Evolutionary conservation across 2,888 invertebrate species (phyloP).

Genomic region (Lutraria lutraria): DNA sequence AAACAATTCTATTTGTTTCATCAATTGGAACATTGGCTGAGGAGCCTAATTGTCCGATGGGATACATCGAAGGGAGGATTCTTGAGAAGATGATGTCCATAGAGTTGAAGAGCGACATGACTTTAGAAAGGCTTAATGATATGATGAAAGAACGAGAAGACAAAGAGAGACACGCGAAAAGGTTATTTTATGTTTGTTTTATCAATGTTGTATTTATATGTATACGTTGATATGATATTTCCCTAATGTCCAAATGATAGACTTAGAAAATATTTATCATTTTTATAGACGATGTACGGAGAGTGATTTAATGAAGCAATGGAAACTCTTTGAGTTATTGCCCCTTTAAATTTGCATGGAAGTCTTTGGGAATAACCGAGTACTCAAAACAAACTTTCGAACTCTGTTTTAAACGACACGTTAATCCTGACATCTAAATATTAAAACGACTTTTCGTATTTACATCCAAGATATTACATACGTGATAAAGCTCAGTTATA

Average conservation of each 20-base stretch:
- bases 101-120: conserved; percentile 6
- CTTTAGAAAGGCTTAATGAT: not conserved
- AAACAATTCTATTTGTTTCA: not conserved
- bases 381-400: too few relatives aligned
- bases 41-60: not conserved
- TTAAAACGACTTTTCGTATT: too few relatives aligned
- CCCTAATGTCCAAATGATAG: not conserved
- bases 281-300: too few relatives aligned
- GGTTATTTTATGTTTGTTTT: not conserved
- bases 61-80: conserved; percentile 11
- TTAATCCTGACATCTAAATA: too few relatives aligned
- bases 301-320: too few relatives aligned
- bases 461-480: too few relatives aligned
- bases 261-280: too few relatives aligned
- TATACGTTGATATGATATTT: not conserved
- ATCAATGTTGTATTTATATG: not conserved
- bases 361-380: too few relatives aligned
- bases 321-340: too few relatives aligned
- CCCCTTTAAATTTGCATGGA: too few relatives aligned
- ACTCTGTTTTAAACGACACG: not conserved
- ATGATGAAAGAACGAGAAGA: not conserved
- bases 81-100: conserved; percentile 24
- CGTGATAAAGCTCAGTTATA: too few relatives aligned
- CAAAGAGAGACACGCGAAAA: not conserved
- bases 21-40: not conserved